These are phyloP conservation scores for Vanessa tameamea DNA, from an alignment of 1,140 invertebrate genomes.

Conservation along the genomic window DNA sequence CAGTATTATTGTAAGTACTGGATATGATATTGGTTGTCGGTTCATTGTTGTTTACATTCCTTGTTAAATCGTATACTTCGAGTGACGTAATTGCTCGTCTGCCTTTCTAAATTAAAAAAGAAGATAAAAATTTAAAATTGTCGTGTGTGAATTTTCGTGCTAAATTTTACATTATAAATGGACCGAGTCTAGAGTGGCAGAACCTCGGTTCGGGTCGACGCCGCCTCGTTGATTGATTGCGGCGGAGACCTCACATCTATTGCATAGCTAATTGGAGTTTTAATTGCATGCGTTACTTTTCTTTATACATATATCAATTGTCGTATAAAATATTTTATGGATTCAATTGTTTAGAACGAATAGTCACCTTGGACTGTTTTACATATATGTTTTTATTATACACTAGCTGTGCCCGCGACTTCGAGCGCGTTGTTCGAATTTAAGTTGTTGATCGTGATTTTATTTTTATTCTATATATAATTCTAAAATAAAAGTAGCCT, in stretches of 20 bases:
- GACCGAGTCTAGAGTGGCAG: constrained; percentile 5
- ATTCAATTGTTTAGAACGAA: not conserved
- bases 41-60: no score
- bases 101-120: no score
- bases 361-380: not conserved
- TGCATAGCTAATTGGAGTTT: constrained; percentile 17
- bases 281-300: constrained; percentile 6
- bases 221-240: constrained; percentile 41
- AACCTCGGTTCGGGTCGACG: constrained; percentile 3
- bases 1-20: no score
- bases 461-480: no score
- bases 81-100: no score
- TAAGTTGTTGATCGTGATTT: no score
- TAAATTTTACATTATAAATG: constrained; percentile 49
- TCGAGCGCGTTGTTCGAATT: no score
- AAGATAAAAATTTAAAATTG: constrained; percentile 3
- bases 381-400: no score
- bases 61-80: no score
- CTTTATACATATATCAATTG: not conserved
- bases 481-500: no score
- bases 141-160: constrained; percentile 22
- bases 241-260: constrained; percentile 33
- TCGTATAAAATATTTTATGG: not conserved
- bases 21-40: no score
- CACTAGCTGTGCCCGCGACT: no score